Evolutionary conservation across 2,888 invertebrate species (phyloP), one percentile per base, ranked within the genome.

Genomic region (Steinernema scapterisci): DNA sequence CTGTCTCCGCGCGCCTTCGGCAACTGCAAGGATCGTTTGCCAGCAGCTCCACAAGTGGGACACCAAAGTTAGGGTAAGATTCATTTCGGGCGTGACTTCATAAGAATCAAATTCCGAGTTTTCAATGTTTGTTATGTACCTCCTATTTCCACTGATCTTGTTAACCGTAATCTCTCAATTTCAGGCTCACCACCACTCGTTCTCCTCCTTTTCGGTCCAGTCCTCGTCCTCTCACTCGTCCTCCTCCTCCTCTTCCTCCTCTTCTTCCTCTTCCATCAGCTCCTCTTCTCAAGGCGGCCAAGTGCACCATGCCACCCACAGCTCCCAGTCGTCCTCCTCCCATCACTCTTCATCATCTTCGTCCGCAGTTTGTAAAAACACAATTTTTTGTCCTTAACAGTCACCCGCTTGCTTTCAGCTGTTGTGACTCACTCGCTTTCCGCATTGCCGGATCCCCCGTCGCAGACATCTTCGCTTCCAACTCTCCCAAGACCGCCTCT

Each of bases 21-120:
- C 63, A 27, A 31, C 63, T 27, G 31, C 63, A 11, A 21, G 63
- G 2, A 25, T 63, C 31, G 63, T 63, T n/a, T 63, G 63, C 27
- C 63, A 63, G 63, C 63, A 63, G 31, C 63, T 63, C 16, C 63
- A 31, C 31, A 63, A 21, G 16, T 63, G 63, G 63, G 63, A 63
- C 63, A 16, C 31, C 63, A 31, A 25, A 9, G 63, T 63, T 31
- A 9, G 63, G 63, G 63, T 63, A n/a, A 31, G 31, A 52, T 19
- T 21, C 23, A 9, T n/a, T n/a, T n/a, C n/a, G n/a, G n/a, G n/a
- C n/a, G n/a, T n/a, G n/a, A n/a, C n/a, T n/a, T n/a, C n/a, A n/a
- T n/a, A n/a, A n/a, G n/a, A n/a, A n/a, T n/a, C n/a, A n/a, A n/a
- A n/a, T n/a, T n/a, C n/a, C n/a, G n/a, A n/a, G n/a, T n/a, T n/a